Evolutionary conservation across 2,888 invertebrate genomes (phyloP).

Genomic region (Spilosoma lubricipeda): DNA sequence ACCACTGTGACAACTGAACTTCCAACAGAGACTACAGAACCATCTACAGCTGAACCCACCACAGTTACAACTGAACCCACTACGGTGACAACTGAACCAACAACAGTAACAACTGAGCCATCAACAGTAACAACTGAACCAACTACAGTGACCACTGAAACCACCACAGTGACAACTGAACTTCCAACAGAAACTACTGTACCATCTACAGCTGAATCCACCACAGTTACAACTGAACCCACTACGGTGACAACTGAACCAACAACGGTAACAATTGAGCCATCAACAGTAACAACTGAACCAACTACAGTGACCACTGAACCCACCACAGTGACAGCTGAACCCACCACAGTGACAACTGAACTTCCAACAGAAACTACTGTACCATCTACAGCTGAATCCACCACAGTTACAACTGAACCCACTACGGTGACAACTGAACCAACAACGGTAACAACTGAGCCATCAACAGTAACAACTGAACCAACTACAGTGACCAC

Average conservation of each 20-base stretch:
- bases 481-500: no score
- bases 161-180: not conserved
- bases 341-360: conserved; percentile 9
- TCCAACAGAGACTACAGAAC: conserved; percentile 10
- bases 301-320: conserved; percentile 10
- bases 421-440: not conserved
- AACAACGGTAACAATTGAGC: not conserved
- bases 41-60: not conserved
- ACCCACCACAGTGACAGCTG: conserved; percentile 7
- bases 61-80: not conserved
- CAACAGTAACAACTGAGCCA: conserved; percentile 8
- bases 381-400: no score
- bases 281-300: conserved; percentile 10
- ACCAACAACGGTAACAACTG: not conserved
- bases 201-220: conserved; percentile 20
- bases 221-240: conserved; percentile 9
- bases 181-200: not conserved
- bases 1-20: not conserved
- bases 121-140: not conserved
- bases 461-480: not conserved
- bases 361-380: conserved; percentile 5
- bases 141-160: conserved; percentile 9
- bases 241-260: conserved; percentile 12
- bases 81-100: conserved; percentile 11
- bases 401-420: not conserved